Percentiles rank a stretch among this genome's conserved stretches.
These are phyloP conservation scores for Lampropteryx suffumata DNA, from an alignment of 2,888 invertebrate genomes.

Conservation along the genomic window DNA sequence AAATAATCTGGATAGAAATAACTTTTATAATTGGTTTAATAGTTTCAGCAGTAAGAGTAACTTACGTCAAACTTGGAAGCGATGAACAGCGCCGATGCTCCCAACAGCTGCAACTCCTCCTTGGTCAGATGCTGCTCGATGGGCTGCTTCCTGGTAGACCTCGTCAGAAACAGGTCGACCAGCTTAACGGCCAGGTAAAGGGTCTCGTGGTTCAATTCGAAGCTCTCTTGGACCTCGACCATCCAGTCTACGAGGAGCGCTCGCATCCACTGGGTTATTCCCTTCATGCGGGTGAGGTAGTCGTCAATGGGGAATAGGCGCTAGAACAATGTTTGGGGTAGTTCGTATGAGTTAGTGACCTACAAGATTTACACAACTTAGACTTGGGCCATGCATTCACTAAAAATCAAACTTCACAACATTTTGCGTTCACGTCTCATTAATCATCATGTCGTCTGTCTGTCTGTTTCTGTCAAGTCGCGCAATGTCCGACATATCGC, in stretches of 20 bases:
- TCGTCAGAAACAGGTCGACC: constrained; percentile 92
- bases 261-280: constrained; percentile 94
- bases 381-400: too few relatives aligned
- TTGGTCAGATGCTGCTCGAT: constrained; percentile 85
- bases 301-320: constrained; percentile 87
- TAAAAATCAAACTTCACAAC: too few relatives aligned
- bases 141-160: constrained; percentile 53
- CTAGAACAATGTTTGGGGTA: constrained; percentile 59
- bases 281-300: constrained; percentile 91
- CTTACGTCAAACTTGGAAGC: constrained; percentile 98
- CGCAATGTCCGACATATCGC: too few relatives aligned
- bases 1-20: too few relatives aligned
- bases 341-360: too few relatives aligned
- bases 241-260: constrained; percentile 98
- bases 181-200: constrained; percentile 98
- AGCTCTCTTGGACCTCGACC: constrained; percentile 98
- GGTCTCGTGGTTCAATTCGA: constrained; percentile 99
- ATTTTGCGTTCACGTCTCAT: too few relatives aligned
- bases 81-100: constrained; percentile 95
- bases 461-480: too few relatives aligned
- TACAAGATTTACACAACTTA: too few relatives aligned
- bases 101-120: constrained; percentile 94
- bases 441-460: too few relatives aligned
- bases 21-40: too few relatives aligned
- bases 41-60: too few relatives aligned